These are phyloP conservation scores for Valencia hispanica DNA, from an alignment of 2,797 vertebrate species.

Conservation along the genomic window DNA sequence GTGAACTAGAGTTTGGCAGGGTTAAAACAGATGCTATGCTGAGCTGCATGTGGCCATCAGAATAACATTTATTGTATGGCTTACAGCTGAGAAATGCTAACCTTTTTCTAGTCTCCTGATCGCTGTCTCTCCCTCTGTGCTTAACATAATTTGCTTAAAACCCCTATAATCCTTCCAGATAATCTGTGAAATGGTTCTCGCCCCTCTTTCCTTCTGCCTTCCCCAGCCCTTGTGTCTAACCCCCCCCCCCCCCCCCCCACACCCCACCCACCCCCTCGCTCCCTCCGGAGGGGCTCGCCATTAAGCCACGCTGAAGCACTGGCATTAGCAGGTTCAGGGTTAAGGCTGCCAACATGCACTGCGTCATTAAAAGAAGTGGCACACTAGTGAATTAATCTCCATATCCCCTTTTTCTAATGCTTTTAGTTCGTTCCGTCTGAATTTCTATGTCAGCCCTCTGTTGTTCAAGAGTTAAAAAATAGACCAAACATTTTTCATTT, in stretches of 20 bases:
- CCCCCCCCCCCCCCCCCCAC: constrained; percentile 64
- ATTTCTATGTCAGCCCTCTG: constrained; percentile 39
- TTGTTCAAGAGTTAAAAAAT: constrained; percentile 33
- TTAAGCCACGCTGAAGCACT: constrained; percentile 59
- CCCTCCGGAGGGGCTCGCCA: constrained; percentile 57
- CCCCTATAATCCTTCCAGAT: constrained; percentile 84
- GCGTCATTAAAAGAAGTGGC: constrained; percentile 79
- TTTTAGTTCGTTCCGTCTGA: constrained; percentile 71
- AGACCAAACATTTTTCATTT: constrained; percentile 41
- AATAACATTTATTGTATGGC: constrained; percentile 85
- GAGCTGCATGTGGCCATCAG: constrained; percentile 68
- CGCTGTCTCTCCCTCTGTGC: constrained; percentile 82
- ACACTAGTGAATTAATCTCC: constrained; percentile 80
- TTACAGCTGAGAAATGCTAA: constrained; percentile 83
- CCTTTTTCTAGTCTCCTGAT: constrained; percentile 81
- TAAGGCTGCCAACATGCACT: constrained; percentile 66
- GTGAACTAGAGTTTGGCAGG: constrained; percentile 6
- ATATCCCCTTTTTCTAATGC: constrained; percentile 76
- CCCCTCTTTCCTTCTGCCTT: constrained; percentile 76
- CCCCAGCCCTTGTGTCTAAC: constrained; percentile 77
- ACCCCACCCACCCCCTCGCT: constrained; percentile 52
- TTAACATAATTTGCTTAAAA: constrained; percentile 87
- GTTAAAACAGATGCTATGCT: constrained; percentile 39
- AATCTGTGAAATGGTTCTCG: constrained; percentile 85
- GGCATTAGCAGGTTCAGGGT: constrained; percentile 73